phyloP scores from a whole-genome alignment of 1,140 invertebrate genomes.

The Eciton burchellii region DNA sequence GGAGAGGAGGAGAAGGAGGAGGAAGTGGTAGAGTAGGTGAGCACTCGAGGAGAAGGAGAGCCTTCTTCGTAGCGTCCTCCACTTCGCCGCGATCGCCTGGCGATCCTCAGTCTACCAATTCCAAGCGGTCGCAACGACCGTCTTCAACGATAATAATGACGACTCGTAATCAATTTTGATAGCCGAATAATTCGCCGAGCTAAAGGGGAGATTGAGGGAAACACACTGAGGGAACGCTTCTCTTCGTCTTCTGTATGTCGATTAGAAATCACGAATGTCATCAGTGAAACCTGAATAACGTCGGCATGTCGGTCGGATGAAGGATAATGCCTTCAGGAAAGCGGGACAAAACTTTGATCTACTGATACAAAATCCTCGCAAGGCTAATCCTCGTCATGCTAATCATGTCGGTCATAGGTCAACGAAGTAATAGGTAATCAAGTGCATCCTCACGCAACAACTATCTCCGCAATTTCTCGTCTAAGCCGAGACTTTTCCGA shows the following conservation, averaged over 20 bases:
- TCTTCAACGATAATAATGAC: constrained; percentile 26
- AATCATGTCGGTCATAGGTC: background rate
- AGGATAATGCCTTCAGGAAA: background rate
- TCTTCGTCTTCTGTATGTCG: background rate
- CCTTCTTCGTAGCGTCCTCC: constrained; percentile 69
- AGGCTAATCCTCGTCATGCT: background rate
- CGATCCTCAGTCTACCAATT: constrained; percentile 52
- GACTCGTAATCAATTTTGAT: background rate
- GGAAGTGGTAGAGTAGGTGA: constrained; percentile 55
- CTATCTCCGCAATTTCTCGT: background rate
- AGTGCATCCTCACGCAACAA: constrained; percentile 4
- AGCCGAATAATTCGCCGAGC: background rate
- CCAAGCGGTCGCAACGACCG: constrained; percentile 46
- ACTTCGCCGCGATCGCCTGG: constrained; percentile 47
- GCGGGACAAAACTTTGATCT: background rate
- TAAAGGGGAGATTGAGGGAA: background rate
- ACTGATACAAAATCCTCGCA: background rate
- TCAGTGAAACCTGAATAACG: background rate
- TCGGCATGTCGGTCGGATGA: background rate
- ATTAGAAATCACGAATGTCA: background rate
- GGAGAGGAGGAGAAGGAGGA: constrained; percentile 41
- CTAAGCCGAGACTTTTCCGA: background rate
- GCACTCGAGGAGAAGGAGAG: constrained; percentile 54
- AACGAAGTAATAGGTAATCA: too few species aligned
- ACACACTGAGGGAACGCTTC: background rate